Percentiles rank a stretch among this genome's conserved stretches.
Evolutionary conservation across 2,113 vertebrate species (phyloP).

Genomic region (Cyphomyrus plagiostoma): DNA sequence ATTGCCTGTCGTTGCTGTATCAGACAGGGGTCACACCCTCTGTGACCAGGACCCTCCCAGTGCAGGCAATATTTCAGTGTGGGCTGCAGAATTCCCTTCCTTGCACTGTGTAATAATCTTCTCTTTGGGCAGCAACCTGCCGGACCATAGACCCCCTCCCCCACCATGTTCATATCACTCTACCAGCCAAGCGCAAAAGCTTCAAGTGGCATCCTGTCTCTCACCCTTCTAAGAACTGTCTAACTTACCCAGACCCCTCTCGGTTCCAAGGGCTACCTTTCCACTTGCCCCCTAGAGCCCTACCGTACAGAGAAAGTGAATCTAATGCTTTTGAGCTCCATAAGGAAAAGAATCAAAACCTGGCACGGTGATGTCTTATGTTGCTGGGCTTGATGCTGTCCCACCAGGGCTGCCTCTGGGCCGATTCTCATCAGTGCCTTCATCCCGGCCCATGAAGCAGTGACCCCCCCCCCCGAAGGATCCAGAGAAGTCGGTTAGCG

Average conservation of each 20-base stretch:
- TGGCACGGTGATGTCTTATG: background rate
- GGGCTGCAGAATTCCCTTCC: slow-evolving; percentile 50
- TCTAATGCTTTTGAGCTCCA: background rate
- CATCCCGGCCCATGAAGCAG: background rate
- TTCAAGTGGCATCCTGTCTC: background rate
- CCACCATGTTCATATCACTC: background rate
- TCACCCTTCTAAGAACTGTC: background rate
- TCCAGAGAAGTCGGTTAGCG: background rate
- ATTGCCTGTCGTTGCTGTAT: background rate
- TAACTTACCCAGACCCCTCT: background rate
- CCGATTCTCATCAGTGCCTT: background rate
- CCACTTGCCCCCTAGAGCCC: background rate
- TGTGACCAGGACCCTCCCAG: background rate
- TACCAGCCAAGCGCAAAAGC: background rate
- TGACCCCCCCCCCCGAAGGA: background rate
- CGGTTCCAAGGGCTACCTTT: background rate
- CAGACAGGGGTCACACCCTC: background rate
- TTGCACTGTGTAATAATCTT: background rate
- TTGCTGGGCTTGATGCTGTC: background rate
- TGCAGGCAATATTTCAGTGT: slow-evolving; percentile 27
- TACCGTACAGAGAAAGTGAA: background rate
- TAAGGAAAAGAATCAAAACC: background rate
- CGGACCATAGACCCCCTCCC: background rate
- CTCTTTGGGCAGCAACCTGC: background rate
- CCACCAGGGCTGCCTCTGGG: background rate